These are phyloP conservation scores for Xyrauchen texanus DNA, from an alignment of 2,113 vertebrate species.

Conservation along the genomic window DNA sequence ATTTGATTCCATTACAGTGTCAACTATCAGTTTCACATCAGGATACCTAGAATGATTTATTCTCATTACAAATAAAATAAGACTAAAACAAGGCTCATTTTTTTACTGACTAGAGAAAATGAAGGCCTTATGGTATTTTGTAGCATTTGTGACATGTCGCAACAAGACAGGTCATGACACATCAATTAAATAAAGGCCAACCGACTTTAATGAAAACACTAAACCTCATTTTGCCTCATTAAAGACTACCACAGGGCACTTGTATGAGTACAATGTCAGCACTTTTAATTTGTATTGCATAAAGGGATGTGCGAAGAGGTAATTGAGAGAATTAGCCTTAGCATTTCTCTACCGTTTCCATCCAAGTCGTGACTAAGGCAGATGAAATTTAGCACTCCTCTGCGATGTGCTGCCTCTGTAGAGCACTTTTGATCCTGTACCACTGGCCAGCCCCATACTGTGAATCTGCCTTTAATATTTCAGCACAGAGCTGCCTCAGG, in stretches of 20 bases:
- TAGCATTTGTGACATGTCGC: neutral
- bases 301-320: conserved; percentile 10
- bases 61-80: neutral
- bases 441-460: neutral
- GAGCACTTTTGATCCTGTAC: neutral
- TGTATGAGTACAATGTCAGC: conserved; percentile 6
- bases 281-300: conserved; percentile 12
- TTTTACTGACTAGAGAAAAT: neutral
- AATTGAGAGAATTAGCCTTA: conserved; percentile 4
- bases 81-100: neutral
- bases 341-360: neutral
- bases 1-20: neutral
- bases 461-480: conserved; percentile 12
- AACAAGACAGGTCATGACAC: conserved; percentile 8
- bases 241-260: neutral
- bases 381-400: neutral
- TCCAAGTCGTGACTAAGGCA: conserved; percentile 22
- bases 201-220: conserved; percentile 26
- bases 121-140: neutral
- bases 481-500: neutral
- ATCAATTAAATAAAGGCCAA: neutral
- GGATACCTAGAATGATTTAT: neutral
- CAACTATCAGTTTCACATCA: neutral
- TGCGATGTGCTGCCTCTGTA: neutral
- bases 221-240: neutral